Evolutionary conservation across 2,888 invertebrate species (phyloP), one percentile per base, ranked within the genome.

Genomic region (Tipula lateralis): DNA sequence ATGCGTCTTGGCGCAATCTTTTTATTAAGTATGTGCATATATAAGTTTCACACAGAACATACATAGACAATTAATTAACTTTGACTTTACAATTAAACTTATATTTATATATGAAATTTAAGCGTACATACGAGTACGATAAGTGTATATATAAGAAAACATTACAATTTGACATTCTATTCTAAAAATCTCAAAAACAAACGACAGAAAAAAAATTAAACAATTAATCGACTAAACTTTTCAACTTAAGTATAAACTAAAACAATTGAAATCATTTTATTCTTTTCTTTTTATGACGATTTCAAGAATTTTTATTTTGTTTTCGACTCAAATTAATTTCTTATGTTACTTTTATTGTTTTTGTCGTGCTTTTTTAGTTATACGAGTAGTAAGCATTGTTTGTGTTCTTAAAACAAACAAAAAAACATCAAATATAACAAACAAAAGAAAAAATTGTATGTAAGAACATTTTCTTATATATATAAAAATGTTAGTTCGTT

Each of bases 181-280:
- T 66, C 66, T 66, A 66, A 24, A 66, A 66, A 66, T 9, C 44
- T 50, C 19, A 66, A 66, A 24, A 66, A 66, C 24, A 24, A 66
- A 24, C 66, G 24, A 24, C 44, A 44, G 24, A 24, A 2, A 66
- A 66, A 66, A 66, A n/a, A n/a, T n/a, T n/a, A n/a, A 66, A 66
- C 66, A 66, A 66, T 66, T 66, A 66, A 66, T 66, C 66, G 66
- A 66, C 66, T 66, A 66, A 66, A 66, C 66, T 66, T 66, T 66
- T 66, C 6, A 66, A 66, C 66, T 66, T 66, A 66, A 19, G 66
- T 16, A 44, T 6, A n/a, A n/a, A 19, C 24, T 24, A 24, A 24
- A 66, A 66, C 66, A 66, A 66, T 66, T 24, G 66, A 66, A 66
- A 19, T 24, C 2, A 19, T 66, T 66, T 66, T 66, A 66, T 66